Conservation (phyloP, 2,797 vertebrate species). For the Pseudochirops corinnae region DNA sequence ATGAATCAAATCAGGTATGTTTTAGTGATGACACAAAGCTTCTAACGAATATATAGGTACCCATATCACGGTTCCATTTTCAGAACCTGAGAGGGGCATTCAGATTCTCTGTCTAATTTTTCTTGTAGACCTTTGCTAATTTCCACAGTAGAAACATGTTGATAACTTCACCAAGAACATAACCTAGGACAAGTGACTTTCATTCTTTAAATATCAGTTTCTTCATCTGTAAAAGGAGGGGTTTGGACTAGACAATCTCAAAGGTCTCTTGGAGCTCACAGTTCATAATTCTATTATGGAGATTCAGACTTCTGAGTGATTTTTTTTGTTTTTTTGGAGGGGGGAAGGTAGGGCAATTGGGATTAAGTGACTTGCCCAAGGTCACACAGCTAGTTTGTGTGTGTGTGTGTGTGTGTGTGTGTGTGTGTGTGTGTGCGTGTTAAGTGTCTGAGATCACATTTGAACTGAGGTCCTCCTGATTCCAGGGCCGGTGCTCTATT, state of each 20-base stretch:
- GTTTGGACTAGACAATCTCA: not conserved
- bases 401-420: no score
- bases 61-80: not conserved
- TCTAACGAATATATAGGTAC: not conserved
- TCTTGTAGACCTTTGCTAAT: not conserved
- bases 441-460: no score
- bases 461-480: no score
- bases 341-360: no score
- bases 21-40: not conserved
- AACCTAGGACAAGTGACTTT: not conserved
- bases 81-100: not conserved
- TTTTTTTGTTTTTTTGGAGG: no score
- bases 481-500: no score
- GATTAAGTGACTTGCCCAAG: no score
- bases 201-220: not conserved
- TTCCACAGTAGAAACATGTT: not conserved
- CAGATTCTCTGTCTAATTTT: not conserved
- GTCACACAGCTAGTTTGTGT: no score
- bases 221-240: conserved; percentile 3
- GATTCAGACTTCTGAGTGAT: not conserved
- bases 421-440: no score
- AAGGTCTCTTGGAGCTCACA: not conserved
- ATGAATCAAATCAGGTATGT: not conserved
- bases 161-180: not conserved
- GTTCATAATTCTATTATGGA: not conserved